phyloP scores from a whole-genome alignment of 2,797 vertebrate species.

The Muraenolepis orangiensis region DNA sequence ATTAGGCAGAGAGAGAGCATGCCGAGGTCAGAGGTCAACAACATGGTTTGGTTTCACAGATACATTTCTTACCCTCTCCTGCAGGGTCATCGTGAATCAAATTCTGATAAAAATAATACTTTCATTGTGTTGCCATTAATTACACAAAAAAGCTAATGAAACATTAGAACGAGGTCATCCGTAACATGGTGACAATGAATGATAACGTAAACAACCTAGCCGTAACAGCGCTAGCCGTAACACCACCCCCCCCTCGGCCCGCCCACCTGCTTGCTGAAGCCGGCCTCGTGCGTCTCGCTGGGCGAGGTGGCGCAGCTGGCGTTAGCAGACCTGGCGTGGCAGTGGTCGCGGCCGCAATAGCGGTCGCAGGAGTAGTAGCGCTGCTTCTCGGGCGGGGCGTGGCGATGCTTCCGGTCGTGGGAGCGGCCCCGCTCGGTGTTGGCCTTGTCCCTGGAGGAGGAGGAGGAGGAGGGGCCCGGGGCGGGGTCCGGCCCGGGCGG shows the following conservation, averaged over 20 bases:
- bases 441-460: conserved; percentile 69
- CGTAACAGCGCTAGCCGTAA: background rate
- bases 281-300: conserved; percentile 74
- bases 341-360: conserved; percentile 87
- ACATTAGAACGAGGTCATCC: no score
- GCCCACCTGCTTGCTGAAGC: conserved; percentile 86
- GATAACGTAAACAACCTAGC: no score
- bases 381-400: conserved; percentile 88
- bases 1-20: conserved; percentile 26
- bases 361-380: conserved; percentile 96
- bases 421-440: conserved; percentile 88
- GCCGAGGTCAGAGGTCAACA: background rate
- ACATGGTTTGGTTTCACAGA: background rate
- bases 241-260: background rate
- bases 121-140: no score
- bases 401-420: conserved; percentile 89
- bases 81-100: background rate
- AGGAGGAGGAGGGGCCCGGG: conserved; percentile 22
- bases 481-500: conserved; percentile 53
- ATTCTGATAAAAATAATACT: background rate
- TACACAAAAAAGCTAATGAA: no score
- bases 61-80: background rate
- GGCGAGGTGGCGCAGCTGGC: conserved; percentile 87
- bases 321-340: conserved; percentile 78
- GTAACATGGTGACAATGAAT: no score